Conservation (phyloP, 1,140 invertebrate genomes). For the Octopus bimaculoides region DNA sequence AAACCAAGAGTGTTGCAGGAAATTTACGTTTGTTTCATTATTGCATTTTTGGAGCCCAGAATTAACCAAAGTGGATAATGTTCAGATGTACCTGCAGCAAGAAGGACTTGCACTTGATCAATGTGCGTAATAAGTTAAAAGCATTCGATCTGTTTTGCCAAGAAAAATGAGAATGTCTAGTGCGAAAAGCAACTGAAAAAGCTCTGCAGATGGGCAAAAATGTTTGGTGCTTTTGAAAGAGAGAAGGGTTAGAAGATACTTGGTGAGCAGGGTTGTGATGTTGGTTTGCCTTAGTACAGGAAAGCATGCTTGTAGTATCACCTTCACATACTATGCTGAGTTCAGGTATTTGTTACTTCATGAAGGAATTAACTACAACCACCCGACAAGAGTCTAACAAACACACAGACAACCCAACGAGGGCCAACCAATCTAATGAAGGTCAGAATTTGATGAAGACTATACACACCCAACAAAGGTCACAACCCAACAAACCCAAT, state of each 20-base stretch:
- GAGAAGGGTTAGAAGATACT: not conserved
- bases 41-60: constrained; percentile 4
- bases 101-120: not conserved
- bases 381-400: no score
- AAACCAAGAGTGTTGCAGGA: not conserved
- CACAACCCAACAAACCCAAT: no score
- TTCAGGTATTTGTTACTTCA: no score
- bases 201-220: not conserved
- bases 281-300: not conserved
- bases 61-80: constrained; percentile 1
- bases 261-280: not conserved
- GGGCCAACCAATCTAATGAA: no score
- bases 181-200: constrained; percentile 4
- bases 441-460: no score
- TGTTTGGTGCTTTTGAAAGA: not conserved
- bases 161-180: not conserved
- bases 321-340: no score
- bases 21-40: not conserved
- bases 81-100: constrained; percentile 1
- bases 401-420: no score
- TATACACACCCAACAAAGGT: no score
- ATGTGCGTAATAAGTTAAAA: constrained; percentile 17
- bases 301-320: not conserved
- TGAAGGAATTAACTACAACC: no score
- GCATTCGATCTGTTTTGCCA: constrained; percentile 27